These are phyloP conservation scores for Alviniconcha marisindica DNA, from an alignment of 1,140 invertebrate genomes.

Conservation along the genomic window DNA sequence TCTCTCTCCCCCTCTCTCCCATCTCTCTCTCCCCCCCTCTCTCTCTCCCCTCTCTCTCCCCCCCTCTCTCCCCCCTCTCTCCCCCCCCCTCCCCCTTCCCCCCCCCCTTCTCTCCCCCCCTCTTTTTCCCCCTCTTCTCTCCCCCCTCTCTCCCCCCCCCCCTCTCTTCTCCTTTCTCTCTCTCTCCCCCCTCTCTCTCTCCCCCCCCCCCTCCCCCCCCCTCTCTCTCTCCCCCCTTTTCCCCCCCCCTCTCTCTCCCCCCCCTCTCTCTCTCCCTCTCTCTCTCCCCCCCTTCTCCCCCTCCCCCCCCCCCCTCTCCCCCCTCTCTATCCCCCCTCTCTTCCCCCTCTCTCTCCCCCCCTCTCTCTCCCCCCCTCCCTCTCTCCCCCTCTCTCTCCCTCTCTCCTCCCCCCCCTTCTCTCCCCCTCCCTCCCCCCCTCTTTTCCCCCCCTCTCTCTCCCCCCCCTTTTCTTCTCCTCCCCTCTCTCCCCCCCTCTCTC, in stretches of 20 bases:
- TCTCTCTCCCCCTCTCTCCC: too few relatives aligned
- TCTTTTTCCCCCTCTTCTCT: too few relatives aligned
- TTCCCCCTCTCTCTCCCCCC: constrained; percentile 18
- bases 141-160: too few relatives aligned
- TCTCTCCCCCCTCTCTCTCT: too few relatives aligned
- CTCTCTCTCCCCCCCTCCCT: constrained; percentile 31
- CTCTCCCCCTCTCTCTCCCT: constrained; percentile 5
- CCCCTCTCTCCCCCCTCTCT: too few relatives aligned
- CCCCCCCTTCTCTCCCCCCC: too few relatives aligned
- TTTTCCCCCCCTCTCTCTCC: neutral
- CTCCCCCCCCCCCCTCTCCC: neutral
- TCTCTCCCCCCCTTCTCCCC: neutral
- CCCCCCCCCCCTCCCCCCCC: too few relatives aligned
- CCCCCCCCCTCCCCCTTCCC: too few relatives aligned
- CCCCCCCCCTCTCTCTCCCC: neutral
- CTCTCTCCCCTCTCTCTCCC: too few relatives aligned
- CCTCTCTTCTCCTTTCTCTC: too few relatives aligned
- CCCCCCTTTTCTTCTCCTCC: neutral
- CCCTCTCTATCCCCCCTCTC: neutral
- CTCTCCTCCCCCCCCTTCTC: neutral
- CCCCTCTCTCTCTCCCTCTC: constrained; percentile 21
- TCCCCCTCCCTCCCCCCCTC: neutral
- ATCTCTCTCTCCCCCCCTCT: too few relatives aligned
- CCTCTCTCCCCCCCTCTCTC: constrained; percentile 6
- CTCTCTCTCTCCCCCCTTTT: neutral